These are phyloP conservation scores for Caprella mutica DNA, from an alignment of 2,888 invertebrate species.

Conservation along the genomic window DNA sequence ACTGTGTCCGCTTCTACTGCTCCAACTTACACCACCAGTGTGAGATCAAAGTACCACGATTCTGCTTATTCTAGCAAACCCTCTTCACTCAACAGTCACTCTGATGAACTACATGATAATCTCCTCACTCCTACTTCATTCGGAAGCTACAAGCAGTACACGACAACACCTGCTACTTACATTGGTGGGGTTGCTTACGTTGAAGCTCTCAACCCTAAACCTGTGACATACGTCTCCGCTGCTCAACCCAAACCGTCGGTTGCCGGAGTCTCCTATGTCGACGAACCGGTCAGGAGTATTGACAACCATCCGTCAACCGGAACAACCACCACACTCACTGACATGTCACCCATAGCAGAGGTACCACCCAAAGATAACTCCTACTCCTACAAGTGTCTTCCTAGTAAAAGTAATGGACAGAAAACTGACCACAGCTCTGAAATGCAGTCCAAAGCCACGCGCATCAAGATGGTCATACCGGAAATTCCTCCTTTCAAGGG, in stretches of 20 bases:
- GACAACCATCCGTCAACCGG: not conserved
- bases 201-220: slow-evolving; percentile 29
- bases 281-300: not conserved
- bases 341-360: slow-evolving; percentile 11
- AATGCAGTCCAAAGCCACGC: no score
- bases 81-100: not conserved
- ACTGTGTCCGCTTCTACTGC: not conserved
- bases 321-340: slow-evolving; percentile 10
- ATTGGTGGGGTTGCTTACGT: slow-evolving; percentile 6
- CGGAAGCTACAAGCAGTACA: slow-evolving; percentile 23
- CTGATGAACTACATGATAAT: slow-evolving; percentile 2
- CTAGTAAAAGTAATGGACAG: slow-evolving; percentile 9
- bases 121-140: no score
- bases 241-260: slow-evolving; percentile 25
- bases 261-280: slow-evolving; percentile 2
- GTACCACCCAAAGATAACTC: slow-evolving; percentile 16
- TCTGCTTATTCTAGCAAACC: slow-evolving; percentile 6
- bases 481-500: no score
- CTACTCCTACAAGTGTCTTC: slow-evolving; percentile 14
- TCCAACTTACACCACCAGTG: not conserved
- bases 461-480: no score
- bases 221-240: slow-evolving; percentile 15
- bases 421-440: no score
- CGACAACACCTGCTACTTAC: not conserved
- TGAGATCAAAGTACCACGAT: not conserved